Percentiles rank a stretch among this genome's conserved stretches.
Conservation (phyloP, 2,113 vertebrate genomes). For the Rhabdornis inornatus region DNA sequence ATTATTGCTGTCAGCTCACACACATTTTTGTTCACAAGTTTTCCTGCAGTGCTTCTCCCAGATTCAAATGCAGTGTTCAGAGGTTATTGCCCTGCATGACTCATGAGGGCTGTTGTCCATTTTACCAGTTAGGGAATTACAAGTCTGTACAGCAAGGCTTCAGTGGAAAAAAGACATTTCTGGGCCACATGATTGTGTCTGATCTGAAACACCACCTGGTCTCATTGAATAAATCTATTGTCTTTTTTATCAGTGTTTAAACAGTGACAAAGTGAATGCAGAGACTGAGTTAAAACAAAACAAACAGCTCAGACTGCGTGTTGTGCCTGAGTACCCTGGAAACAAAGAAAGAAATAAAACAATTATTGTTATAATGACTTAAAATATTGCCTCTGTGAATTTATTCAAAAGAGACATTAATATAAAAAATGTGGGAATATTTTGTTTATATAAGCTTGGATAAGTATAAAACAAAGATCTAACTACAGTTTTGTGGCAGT, state of each 20-base stretch:
- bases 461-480: conserved; percentile 2
- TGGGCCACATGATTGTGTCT: not conserved
- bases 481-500: not conserved
- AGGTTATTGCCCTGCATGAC: not conserved
- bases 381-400: not conserved
- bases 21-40: not conserved
- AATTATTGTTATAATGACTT: not conserved
- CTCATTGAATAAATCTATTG: not conserved
- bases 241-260: conserved; percentile 16
- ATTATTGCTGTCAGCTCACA: not conserved
- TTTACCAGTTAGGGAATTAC: not conserved
- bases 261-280: not conserved
- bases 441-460: conserved; percentile 1
- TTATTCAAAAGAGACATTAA: not conserved
- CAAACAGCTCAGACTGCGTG: not conserved
- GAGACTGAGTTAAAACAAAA: not conserved
- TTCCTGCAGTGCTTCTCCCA: not conserved
- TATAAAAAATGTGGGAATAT: not conserved
- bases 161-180: not conserved
- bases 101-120: not conserved
- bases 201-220: not conserved
- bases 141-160: not conserved
- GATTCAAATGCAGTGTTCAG: not conserved
- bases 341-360: not conserved
- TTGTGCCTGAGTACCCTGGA: not conserved